Conservation (phyloP, 1,140 invertebrate genomes). For the Aphelenchoides fujianensis region DNA sequence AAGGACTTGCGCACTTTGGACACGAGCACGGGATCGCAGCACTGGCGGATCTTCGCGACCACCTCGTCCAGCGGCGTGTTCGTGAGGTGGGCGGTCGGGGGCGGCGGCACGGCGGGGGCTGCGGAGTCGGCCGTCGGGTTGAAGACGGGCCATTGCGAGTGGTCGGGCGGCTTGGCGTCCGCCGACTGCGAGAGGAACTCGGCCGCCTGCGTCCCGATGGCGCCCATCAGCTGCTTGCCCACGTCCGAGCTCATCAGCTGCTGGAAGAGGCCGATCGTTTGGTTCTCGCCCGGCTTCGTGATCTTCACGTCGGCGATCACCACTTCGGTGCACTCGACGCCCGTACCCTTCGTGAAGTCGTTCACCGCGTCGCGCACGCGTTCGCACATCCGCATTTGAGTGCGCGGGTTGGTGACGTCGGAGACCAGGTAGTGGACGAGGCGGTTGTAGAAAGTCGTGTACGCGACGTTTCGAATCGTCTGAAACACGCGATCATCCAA, state of each 20-base stretch:
- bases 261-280: slow-evolving; percentile 41
- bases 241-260: slow-evolving; percentile 36
- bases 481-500: slow-evolving; percentile 33
- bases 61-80: slow-evolving; percentile 18
- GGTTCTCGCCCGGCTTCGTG: slow-evolving; percentile 44
- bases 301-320: slow-evolving; percentile 30
- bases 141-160: background rate
- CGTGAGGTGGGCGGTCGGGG: background rate
- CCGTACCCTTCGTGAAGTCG: slow-evolving; percentile 26
- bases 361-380: slow-evolving; percentile 37
- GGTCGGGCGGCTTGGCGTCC: background rate
- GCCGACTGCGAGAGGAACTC: background rate
- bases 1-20: slow-evolving; percentile 31
- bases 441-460: slow-evolving; percentile 39
- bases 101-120: background rate
- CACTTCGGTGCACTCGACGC: slow-evolving; percentile 36
- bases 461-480: slow-evolving; percentile 36
- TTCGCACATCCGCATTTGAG: slow-evolving; percentile 21
- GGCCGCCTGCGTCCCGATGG: slow-evolving; percentile 15
- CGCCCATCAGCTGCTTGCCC: slow-evolving; percentile 37
- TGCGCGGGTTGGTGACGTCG: slow-evolving; percentile 37
- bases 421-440: slow-evolving; percentile 25
- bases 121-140: background rate
- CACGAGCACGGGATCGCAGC: slow-evolving; percentile 26
- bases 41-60: slow-evolving; percentile 23